phyloP scores from a whole-genome alignment of 2,113 vertebrate species.

The Sander vitreus region DNA sequence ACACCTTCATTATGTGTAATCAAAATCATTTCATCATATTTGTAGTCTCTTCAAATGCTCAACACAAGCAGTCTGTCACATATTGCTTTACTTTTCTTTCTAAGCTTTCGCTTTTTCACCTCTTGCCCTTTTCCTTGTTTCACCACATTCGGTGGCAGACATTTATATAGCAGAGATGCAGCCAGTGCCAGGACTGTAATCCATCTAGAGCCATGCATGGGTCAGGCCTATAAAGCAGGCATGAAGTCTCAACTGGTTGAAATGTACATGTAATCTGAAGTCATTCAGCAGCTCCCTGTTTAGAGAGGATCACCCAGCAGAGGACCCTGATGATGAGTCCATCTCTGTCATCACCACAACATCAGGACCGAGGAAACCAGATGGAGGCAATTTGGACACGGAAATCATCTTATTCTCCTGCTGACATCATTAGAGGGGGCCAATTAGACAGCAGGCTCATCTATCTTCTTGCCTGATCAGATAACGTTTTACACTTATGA shows the following conservation, averaged over 20 bases:
- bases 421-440: conserved; percentile 57
- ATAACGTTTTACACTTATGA: conserved; percentile 29
- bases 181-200: conserved; percentile 30
- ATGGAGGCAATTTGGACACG: conserved; percentile 64
- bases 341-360: conserved; percentile 54
- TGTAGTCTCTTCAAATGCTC: neutral
- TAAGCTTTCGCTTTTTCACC: conserved; percentile 1
- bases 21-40: neutral
- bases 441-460: conserved; percentile 47
- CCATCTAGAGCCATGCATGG: conserved; percentile 20
- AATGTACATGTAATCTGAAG: conserved; percentile 60
- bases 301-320: conserved; percentile 28
- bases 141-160: conserved; percentile 28
- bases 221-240: conserved; percentile 22
- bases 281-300: conserved; percentile 52
- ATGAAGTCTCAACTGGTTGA: conserved; percentile 7
- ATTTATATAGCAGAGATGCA: conserved; percentile 9
- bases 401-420: conserved; percentile 59
- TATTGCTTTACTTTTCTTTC: neutral
- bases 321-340: conserved; percentile 40
- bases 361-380: conserved; percentile 34
- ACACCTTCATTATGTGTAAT: neutral
- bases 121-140: conserved; percentile 4
- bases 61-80: neutral
- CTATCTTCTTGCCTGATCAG: conserved; percentile 29